Evolutionary conservation across 1,140 invertebrate genomes (phyloP), one percentile per base, ranked within the genome.

Genomic region (Cataglyphis hispanica): DNA sequence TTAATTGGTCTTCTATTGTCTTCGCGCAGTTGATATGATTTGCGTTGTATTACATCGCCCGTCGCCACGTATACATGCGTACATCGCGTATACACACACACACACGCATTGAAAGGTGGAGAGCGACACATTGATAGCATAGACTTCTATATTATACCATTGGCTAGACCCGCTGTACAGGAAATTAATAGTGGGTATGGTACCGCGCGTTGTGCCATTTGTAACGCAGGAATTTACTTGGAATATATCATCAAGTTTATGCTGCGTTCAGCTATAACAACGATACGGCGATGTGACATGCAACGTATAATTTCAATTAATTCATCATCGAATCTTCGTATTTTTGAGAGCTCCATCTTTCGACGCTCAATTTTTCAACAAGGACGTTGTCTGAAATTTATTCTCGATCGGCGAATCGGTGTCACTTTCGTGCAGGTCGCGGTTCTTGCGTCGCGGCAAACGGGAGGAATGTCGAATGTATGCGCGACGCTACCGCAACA

Each of bases 1-100:
- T 91, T 91, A 91, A 91, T 91, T 89, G 90, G 81, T 90, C 80
- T 88, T 86, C 88, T 81, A 91, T 91, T 91, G 91, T 91, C 90
- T 90, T 70, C 84, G 81, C 70, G 31, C 43, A 56, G 53, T 83
- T 83, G 53, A 58, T 72, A 58, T 43, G 78, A 61, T 83, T 83
- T 72, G 78, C 67, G 8, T 72, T 22, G 25, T 43, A 25, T 11
- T 19, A 25, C 69, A 81, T 78, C 61, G 67, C 61, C 40, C 34
- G 43, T 66, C 40, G 31, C 70, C 56, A 19, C 78, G 67, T 76
- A 67, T 34, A 61, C 58, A 67, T 34, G 10, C 22, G 6, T 46
- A 37, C 25, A n/a, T 19, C 50, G 10, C 22, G 6, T 46, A 37
- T 13, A n/a, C 31, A 37, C 19, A 25, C 25, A 13, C 11, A 8